Conservation (phyloP, 2,888 invertebrate genomes). For the Melanostoma mellinum region DNA sequence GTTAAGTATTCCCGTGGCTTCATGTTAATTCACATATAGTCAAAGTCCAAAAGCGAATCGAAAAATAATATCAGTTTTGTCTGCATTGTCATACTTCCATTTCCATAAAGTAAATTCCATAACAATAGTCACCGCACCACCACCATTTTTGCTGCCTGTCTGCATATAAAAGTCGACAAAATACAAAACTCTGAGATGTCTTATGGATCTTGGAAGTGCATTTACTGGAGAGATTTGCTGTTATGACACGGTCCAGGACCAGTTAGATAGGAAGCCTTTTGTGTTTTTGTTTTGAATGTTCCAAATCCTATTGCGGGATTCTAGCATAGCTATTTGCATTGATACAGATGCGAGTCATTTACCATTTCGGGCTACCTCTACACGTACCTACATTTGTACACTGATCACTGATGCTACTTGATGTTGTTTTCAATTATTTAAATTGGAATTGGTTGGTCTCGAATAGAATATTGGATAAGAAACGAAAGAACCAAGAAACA, state of each 20-base stretch:
- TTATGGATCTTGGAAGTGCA: conserved; percentile 20
- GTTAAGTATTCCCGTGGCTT: too few relatives aligned
- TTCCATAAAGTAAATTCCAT: conserved; percentile 48
- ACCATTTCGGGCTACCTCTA: conserved; percentile 19
- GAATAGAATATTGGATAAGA: neutral
- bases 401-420: conserved; percentile 25
- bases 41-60: neutral
- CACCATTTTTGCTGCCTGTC: neutral
- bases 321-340: neutral
- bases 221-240: conserved; percentile 25
- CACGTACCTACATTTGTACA: conserved; percentile 6
- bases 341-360: conserved; percentile 15
- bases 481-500: neutral
- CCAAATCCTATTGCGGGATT: neutral
- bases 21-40: too few relatives aligned
- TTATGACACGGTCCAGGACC: conserved; percentile 25
- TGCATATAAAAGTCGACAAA: neutral
- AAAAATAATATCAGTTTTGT: conserved; percentile 24
- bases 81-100: conserved; percentile 30
- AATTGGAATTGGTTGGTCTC: conserved; percentile 7
- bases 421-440: conserved; percentile 42
- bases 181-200: conserved; percentile 12
- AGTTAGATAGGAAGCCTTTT: conserved; percentile 5
- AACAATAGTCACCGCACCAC: conserved; percentile 9
- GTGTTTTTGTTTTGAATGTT: conserved; percentile 17